Evolutionary conservation across 2,888 invertebrate genomes (phyloP), one percentile per base, ranked within the genome.

Genomic region (Tenthredo livida): DNA sequence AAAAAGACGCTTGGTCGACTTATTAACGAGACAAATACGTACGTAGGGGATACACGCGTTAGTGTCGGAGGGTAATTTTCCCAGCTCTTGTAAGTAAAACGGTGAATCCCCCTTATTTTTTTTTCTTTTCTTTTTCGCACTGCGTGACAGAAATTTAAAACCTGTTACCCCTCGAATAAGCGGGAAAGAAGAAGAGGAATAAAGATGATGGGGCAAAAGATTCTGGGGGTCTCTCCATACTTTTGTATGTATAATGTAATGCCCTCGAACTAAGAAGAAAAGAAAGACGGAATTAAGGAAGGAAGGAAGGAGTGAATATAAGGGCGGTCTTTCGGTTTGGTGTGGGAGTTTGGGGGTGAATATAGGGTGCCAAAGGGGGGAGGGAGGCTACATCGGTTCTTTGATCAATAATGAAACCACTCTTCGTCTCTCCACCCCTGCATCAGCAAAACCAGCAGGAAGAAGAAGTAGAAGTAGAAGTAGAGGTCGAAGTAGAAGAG

Each of bases 371-470:
- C 40, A 10, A 43, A 12, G 29, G 37, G 83, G 70, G 50, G 29
- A 17, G 17, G 17, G n/a, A n/a, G n/a, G 47, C 83, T 70, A 70
- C 83, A 83, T 83, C 83, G 83, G 83, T 89, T 88, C 89, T 91
- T 91, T 91, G 89, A 91, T 91, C 90, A 91, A 90, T 91, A 91
- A 90, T 89, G 89, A 90, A 90, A 89, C 86, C 89, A 88, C 88
- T 88, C 61, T 67, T 50, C 73, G 77, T 83, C 21, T 67, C 70
- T 47, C 29, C 29, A 47, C 67, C 67, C 83, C 83, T 47, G 40
- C 37, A 61, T 12, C 25, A 61, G n/a, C n/a, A 54, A 54, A 54
- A 54, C 54, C 54, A 54, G n/a, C 25, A 33, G 29, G 1, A 29
- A 2, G 29, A 29, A 3, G 17, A 33, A 33, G 33, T 33, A 25